A percentile compares a stretch with the other conserved stretches of the same genome.
phyloP scores from a whole-genome alignment of 1,140 invertebrate species.

The Latrodectus geometricus region DNA sequence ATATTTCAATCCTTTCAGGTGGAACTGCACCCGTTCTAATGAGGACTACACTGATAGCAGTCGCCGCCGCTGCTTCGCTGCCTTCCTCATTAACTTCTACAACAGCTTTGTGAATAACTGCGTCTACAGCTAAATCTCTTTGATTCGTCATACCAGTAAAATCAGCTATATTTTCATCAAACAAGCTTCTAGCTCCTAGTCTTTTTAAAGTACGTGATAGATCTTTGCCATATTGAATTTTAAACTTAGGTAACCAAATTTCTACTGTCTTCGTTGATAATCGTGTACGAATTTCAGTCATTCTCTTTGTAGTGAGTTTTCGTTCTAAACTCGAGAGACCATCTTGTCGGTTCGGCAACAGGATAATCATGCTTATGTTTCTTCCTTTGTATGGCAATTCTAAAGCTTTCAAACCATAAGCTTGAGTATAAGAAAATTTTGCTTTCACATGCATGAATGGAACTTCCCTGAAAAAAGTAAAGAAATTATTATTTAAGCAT shows the following conservation, averaged over 20 bases:
- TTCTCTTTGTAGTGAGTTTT: not conserved
- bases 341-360: not conserved
- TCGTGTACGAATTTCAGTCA: not conserved
- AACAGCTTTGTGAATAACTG: constrained; percentile 15
- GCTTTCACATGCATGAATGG: too few relatives aligned
- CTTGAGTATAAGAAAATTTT: too few relatives aligned
- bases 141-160: constrained; percentile 1
- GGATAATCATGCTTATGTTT: constrained; percentile 7
- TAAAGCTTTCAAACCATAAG: not conserved
- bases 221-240: constrained; percentile 72
- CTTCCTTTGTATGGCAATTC: constrained; percentile 10
- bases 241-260: constrained; percentile 80
- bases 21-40: constrained; percentile 64
- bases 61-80: constrained; percentile 7
- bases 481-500: too few relatives aligned
- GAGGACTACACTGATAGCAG: constrained; percentile 62
- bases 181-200: not conserved
- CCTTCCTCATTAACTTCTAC: constrained; percentile 18
- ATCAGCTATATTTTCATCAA: not conserved
- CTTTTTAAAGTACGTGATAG: not conserved
- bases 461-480: too few relatives aligned
- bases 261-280: constrained; percentile 70
- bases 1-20: constrained; percentile 64
- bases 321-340: not conserved
- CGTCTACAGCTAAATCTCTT: not conserved